Evolutionary conservation across 2,888 invertebrate genomes (phyloP), one percentile per base, ranked within the genome.

Genomic region (Imbricaverruca yamaguchii): DNA sequence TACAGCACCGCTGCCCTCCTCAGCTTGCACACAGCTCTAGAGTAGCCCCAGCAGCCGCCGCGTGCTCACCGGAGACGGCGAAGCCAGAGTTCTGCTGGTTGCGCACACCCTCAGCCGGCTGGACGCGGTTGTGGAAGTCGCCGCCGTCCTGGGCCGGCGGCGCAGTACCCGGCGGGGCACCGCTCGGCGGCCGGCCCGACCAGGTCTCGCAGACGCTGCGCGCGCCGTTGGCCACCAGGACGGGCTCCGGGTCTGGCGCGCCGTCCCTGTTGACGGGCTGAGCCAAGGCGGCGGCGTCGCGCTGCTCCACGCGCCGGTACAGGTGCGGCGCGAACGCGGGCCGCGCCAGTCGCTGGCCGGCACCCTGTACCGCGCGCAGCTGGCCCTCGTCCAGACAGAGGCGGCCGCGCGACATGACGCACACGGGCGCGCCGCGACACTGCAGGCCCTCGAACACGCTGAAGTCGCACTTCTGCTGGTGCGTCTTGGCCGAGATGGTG

Each of bases 401-500:
- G 39, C 95, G 91, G 0, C 96, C 93, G 61, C 94, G 94, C 84
- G 55, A 39, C 23, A 99, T 92, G 56, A 99, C 98, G 87, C 92
- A 94, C 86, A 95, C 93, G 0, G 98, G 93, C 61, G 96, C 93
- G 56, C 98, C 98, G 85, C 95, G 94, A 82, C 95, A 93, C 83
- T 91, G 91, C 91, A 80, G 25, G 85, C 92, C 93, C 90, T 98
- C 98, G 87, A 98, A 99, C 84, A 99, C 96, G 87, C 98, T 99
- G 87, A 96, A 97, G 59, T 59, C 59, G 59, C 12, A 13, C 59
- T 59, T 59, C 59, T 59, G 59, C 59, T 59, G 59, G 59, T 59
- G 59, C 59, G 59, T 59, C 59, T 59, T 59, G 59, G 59, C 59
- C 0, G 59, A 59, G 59, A 59, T 11, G 11, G 59, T 59, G 12